Evolutionary conservation across 1,140 invertebrate species (phyloP), one percentile per base, ranked within the genome.

Genomic region (Trichonephila clavipes): DNA sequence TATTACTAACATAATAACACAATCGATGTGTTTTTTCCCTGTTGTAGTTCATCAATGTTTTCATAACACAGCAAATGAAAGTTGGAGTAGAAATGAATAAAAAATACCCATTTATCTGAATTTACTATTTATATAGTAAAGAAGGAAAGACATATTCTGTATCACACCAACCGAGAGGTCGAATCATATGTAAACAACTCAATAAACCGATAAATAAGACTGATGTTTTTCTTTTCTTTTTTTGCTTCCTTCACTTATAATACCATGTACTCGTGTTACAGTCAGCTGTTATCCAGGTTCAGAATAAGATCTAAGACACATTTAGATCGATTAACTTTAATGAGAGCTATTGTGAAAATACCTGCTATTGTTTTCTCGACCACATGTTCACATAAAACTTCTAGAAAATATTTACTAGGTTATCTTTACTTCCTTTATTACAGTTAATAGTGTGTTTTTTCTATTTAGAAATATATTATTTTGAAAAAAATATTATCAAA

Each of bases 141-240:
- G 1, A 77, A 0, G 0, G 28, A 77, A 34, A 34, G 24, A 34
- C 18, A 77, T 77, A 77, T 34, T 19, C 69, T 40, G 24, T n/a
- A 19, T 4, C 85, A 51, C 8, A 51, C 19, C 16, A 87, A 10
- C 85, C 21, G 85, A 12, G 40, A 51, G 51, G 85, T 62, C 24
- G 16, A 19, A 87, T 64, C 34, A 62, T 61, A 64, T 87, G 85
- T 87, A 87, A 87, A 87, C 59, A 64, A 64, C 28, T 87, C 85
- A 87, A 87, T 87, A 87, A 87, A 28, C 85, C 85, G 59, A 87
- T 87, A 87, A 87, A 58, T 87, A 87, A 64, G 59, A 61, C 10
- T 62, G 85, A 0, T 12, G 19, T 62, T 34, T 34, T 34, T 18
- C 40, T 34, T 87, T 19, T 87, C 4, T 10, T n/a, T n/a, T n/a